Conservation (phyloP, 2,888 invertebrate genomes). For the Mesochorus sp. region DNA sequence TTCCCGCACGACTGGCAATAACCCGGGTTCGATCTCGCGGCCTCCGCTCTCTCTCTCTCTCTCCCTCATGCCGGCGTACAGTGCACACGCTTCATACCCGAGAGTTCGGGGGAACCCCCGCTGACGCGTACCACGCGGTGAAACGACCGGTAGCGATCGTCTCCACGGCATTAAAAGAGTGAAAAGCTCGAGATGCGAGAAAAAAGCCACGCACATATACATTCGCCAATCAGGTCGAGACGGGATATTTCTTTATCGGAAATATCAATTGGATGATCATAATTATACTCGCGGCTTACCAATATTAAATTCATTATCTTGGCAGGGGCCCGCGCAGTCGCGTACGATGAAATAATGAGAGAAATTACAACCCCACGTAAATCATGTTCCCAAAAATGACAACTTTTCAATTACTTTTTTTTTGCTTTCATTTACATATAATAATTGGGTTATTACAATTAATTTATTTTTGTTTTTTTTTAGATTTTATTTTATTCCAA, state of each 20-base stretch:
- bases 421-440: no score
- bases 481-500: no score
- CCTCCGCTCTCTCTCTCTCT: background rate
- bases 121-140: constrained; percentile 53
- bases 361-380: no score
- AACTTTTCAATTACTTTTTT: no score
- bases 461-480: no score
- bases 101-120: constrained; percentile 56
- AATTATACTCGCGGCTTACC: constrained; percentile 59
- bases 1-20: constrained; percentile 43
- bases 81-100: constrained; percentile 8
- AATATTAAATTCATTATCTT: constrained; percentile 62
- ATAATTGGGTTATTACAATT: no score
- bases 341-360: no score
- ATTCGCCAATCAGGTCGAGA: constrained; percentile 33
- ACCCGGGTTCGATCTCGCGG: background rate
- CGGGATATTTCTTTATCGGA: constrained; percentile 61
- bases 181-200: background rate
- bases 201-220: background rate
- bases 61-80: no score
- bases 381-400: no score
- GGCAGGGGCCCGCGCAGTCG: no score
- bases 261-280: constrained; percentile 65
- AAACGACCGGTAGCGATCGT: constrained; percentile 46
- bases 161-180: background rate